phyloP scores from a whole-genome alignment of 2,113 vertebrate genomes.

The Lutjanus erythropterus region DNA sequence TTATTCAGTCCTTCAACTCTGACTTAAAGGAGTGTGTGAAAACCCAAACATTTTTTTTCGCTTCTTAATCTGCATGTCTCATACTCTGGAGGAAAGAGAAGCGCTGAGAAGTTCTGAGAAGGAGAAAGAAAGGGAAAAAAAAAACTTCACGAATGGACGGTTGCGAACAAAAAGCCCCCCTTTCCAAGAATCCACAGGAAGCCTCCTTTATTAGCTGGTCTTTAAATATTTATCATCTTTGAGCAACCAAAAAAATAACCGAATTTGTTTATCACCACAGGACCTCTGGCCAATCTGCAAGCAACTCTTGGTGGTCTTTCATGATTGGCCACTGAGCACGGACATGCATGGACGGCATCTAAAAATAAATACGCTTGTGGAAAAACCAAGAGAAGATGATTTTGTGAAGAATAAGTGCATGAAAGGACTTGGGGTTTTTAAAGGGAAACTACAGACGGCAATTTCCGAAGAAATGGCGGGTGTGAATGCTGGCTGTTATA shows the following conservation, averaged over 20 bases:
- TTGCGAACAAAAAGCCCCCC: background rate
- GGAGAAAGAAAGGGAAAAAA: background rate
- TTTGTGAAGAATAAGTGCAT: background rate
- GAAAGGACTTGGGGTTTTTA: too few relatives aligned
- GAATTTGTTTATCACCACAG: conserved; percentile 41
- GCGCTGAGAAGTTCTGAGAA: background rate
- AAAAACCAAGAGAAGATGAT: background rate
- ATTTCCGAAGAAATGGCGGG: too few relatives aligned
- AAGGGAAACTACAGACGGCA: too few relatives aligned
- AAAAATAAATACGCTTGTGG: background rate
- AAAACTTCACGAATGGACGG: background rate
- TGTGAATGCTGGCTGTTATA: too few relatives aligned
- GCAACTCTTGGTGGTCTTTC: background rate
- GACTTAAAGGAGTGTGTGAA: background rate
- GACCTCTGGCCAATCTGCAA: background rate
- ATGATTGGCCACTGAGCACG: background rate
- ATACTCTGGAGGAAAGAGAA: background rate
- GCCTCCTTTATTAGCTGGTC: conserved; percentile 11
- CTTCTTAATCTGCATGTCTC: conserved; percentile 23
- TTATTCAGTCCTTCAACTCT: background rate
- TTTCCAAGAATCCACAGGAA: conserved; percentile 18
- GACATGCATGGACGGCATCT: background rate
- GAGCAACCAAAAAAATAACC: conserved; percentile 28
- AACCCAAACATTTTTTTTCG: background rate
- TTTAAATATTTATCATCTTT: conserved; percentile 58